Evolutionary conservation across 23 tunicate genomes (phyloP).

Genomic region (Phallusia fumigata): DNA sequence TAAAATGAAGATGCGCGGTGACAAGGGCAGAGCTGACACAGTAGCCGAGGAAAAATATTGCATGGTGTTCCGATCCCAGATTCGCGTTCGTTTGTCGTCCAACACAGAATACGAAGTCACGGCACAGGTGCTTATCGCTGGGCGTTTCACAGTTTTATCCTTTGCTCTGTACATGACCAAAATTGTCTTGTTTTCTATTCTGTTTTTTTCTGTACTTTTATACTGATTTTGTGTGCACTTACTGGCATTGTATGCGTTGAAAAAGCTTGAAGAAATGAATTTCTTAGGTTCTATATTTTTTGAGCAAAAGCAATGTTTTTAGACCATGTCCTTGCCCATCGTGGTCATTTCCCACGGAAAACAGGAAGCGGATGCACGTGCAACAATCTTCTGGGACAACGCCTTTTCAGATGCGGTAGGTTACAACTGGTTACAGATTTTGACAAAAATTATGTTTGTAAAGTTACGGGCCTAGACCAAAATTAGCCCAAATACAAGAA

Average conservation of each 20-base stretch:
- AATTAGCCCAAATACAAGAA: no score
- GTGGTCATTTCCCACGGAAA: slow-evolving; percentile 91
- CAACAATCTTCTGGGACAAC: slow-evolving; percentile 98
- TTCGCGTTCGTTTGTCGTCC: slow-evolving; percentile 44
- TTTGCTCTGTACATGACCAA: no score
- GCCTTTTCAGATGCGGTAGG: slow-evolving; percentile 77
- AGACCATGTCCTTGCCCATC: slow-evolving; percentile 91
- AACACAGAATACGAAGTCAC: slow-evolving; percentile 55
- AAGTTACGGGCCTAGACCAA: no score
- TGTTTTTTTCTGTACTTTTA: no score
- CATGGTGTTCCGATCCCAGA: slow-evolving; percentile 71
- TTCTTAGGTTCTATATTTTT: no score
- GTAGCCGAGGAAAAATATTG: slow-evolving; percentile 90
- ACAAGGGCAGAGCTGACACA: slow-evolving; percentile 53
- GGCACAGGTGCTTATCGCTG: slow-evolving; percentile 79
- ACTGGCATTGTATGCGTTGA: no score
- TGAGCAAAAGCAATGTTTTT: no score
- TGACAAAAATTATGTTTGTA: no score
- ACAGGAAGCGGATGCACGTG: slow-evolving; percentile 97
- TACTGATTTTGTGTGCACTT: no score
- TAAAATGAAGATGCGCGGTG: slow-evolving; percentile 79
- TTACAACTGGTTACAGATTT: neutral
- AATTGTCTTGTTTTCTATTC: no score
- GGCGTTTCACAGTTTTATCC: no score
- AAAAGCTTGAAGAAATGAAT: no score